A percentile compares a stretch with the other conserved stretches of the same genome.
These are phyloP conservation scores for Phoenicopterus ruber DNA, from an alignment of 2,113 vertebrate genomes.

Conservation along the genomic window DNA sequence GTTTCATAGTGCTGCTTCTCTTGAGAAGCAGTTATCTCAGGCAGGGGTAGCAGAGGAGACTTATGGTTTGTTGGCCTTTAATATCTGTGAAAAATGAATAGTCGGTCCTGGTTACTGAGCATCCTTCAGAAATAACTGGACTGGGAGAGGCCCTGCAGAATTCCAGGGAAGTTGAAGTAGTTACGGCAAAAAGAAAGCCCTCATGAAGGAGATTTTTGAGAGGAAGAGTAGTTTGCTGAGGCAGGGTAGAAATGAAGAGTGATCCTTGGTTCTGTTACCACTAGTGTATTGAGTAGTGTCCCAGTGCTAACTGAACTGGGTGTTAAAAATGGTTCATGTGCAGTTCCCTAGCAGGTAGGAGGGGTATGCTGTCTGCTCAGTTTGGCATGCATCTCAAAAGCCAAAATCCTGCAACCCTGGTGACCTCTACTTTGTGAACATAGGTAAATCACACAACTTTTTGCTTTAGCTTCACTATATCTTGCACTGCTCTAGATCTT, in stretches of 20 bases:
- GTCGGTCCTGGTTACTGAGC: background rate
- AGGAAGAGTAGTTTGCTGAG: background rate
- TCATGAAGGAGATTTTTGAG: background rate
- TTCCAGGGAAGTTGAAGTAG: background rate
- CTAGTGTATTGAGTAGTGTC: background rate
- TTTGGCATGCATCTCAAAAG: background rate
- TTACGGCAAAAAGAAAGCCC: background rate
- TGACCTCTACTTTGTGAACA: background rate
- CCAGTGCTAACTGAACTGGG: background rate
- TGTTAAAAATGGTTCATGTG: background rate
- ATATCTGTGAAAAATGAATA: background rate
- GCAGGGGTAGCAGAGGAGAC: background rate
- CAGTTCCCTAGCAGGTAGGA: background rate
- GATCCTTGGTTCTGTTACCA: background rate
- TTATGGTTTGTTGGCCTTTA: background rate
- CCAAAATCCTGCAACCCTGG: background rate
- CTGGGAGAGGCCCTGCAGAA: background rate
- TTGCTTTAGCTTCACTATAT: background rate
- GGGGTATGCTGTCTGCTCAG: background rate
- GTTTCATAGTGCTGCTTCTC: background rate
- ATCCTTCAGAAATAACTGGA: background rate
- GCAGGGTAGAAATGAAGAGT: background rate
- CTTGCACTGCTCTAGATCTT: background rate
- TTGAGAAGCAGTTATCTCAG: background rate
- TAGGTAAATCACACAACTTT: background rate